phyloP scores from a whole-genome alignment of 92 coral and sea anemone species.

The Umimayanthus chanpuru region DNA sequence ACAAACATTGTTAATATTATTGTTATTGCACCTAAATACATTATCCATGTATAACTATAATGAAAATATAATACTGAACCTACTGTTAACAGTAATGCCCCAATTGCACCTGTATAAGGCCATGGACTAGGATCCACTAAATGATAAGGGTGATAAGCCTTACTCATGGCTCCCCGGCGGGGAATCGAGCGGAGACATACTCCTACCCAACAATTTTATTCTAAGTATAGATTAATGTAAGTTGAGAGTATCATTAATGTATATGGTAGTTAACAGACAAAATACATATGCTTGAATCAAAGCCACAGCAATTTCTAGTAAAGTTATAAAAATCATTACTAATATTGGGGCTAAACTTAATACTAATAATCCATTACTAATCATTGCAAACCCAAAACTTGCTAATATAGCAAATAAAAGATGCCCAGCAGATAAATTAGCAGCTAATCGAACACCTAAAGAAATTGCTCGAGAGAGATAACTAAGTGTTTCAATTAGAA shows the following conservation, averaged over 20 bases:
- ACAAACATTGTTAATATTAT: too few species aligned
- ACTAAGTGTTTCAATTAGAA: constrained; percentile 76
- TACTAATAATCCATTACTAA: constrained; percentile 65
- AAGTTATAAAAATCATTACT: constrained; percentile 80
- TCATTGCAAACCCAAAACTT: constrained; percentile 78
- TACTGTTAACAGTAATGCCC: too few species aligned
- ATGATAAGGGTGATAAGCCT: too few species aligned
- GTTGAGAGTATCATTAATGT: constrained; percentile 64
- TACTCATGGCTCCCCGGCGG: constrained; percentile 1
- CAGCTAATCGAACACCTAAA: constrained; percentile 84
- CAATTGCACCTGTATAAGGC: too few species aligned
- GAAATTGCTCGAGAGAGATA: constrained; percentile 78
- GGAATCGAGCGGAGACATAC: background rate
- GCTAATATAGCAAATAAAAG: constrained; percentile 84
- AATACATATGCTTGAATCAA: constrained; percentile 76
- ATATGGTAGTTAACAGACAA: constrained; percentile 62
- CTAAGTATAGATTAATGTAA: constrained; percentile 36
- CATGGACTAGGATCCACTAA: too few species aligned
- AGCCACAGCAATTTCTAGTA: constrained; percentile 81
- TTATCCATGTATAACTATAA: too few species aligned
- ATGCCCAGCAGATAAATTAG: constrained; percentile 84
- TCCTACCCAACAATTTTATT: too few species aligned
- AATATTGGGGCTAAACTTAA: constrained; percentile 63
- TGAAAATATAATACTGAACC: too few species aligned
- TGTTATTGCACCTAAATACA: too few species aligned